Evolutionary conservation across 2,113 vertebrate species (phyloP).

Genomic region (Cervus canadensis): DNA sequence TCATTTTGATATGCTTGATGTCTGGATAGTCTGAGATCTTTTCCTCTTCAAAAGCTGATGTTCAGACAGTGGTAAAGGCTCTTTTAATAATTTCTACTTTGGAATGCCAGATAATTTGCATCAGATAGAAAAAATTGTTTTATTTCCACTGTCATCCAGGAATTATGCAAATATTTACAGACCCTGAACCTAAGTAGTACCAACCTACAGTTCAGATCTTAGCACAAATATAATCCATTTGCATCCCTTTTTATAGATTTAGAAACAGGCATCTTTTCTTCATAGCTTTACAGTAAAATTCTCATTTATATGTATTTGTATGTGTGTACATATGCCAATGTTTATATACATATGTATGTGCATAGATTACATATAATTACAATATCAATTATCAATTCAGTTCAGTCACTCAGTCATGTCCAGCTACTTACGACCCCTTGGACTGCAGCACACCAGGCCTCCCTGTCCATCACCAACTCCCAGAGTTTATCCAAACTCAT

Average conservation of each 20-base stretch:
- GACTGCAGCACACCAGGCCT: rapidly evolving
- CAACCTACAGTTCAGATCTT: not conserved
- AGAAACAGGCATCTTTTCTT: not conserved
- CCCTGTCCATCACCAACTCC: not conserved
- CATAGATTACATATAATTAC: not conserved
- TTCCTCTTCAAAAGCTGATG: not conserved
- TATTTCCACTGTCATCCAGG: not conserved
- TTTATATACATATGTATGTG: not conserved
- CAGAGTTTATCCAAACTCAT: not conserved
- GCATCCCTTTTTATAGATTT: not conserved
- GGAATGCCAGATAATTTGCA: not conserved
- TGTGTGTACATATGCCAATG: not conserved
- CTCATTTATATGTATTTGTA: not conserved
- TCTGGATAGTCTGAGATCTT: not conserved
- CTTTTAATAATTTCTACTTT: not conserved
- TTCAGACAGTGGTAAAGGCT: not conserved
- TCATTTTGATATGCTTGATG: not conserved
- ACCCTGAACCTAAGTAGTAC: not conserved
- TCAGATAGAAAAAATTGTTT: not conserved
- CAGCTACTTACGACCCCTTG: rapidly evolving
- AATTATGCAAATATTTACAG: not conserved
- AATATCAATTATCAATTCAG: not conserved
- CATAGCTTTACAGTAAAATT: not conserved
- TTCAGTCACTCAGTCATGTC: not conserved
- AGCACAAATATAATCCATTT: not conserved